Percentiles rank a stretch among this genome's conserved stretches.
These are phyloP conservation scores for Gymnoscopelus braueri DNA, from an alignment of 2,797 vertebrate genomes.

Conservation along the genomic window DNA sequence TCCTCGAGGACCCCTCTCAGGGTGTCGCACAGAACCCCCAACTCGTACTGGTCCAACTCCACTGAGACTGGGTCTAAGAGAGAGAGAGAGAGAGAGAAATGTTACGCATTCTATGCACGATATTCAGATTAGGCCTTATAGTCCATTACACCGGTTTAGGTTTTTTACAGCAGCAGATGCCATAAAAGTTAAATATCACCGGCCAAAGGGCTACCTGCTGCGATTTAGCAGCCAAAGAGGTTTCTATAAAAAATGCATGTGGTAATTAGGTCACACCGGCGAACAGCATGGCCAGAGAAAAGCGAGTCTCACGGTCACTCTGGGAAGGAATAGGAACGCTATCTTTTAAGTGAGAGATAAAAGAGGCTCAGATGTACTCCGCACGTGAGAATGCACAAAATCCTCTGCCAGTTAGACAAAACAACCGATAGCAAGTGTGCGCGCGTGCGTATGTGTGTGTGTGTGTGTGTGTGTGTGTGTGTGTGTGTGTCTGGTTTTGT, in stretches of 20 bases:
- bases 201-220: too few relatives aligned
- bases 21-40: conserved; percentile 66
- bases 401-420: conserved; percentile 38
- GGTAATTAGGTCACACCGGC: neutral
- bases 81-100: conserved; percentile 23
- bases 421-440: conserved; percentile 41
- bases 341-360: conserved; percentile 15
- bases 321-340: conserved; percentile 5
- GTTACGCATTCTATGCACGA: too few relatives aligned
- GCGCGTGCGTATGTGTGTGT: neutral
- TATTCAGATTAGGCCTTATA: too few relatives aligned
- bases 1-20: conserved; percentile 75
- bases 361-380: conserved; percentile 26
- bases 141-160: too few relatives aligned
- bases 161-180: too few relatives aligned
- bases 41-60: conserved; percentile 75
- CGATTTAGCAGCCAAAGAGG: neutral
- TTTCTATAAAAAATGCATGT: conserved; percentile 1
- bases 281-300: neutral
- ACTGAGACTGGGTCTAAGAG: conserved; percentile 62
- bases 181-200: too few relatives aligned
- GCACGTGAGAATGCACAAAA: conserved; percentile 5
- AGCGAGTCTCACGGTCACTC: conserved; percentile 35
- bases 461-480: neutral
- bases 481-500: neutral